Evolutionary conservation across 2,113 vertebrate genomes (phyloP).

Genomic region (pig (Sus scrofa)): DNA sequence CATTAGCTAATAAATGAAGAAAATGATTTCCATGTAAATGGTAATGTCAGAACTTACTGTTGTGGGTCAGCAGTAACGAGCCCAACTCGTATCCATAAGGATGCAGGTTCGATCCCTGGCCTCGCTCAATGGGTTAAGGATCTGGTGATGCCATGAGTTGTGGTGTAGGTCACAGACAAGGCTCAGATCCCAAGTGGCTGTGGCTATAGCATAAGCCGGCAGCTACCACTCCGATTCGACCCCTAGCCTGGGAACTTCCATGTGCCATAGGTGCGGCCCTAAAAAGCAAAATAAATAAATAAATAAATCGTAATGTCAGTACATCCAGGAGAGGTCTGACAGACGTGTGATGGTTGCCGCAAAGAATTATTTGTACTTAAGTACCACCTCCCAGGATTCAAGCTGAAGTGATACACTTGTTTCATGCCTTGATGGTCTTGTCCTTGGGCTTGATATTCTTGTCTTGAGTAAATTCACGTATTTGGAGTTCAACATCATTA

Average conservation of each 20-base stretch:
- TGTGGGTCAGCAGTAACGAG: no score
- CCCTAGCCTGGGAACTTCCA: no score
- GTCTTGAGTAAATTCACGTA: not conserved
- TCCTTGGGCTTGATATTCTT: not conserved
- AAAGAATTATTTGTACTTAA: not conserved
- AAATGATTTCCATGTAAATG: not conserved
- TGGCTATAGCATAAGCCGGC: no score
- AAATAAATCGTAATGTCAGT: not conserved
- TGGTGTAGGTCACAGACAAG: no score
- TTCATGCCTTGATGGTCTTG: not conserved
- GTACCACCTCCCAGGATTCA: not conserved
- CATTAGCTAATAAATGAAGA: not conserved
- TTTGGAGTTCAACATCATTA: not conserved
- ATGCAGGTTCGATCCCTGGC: no score
- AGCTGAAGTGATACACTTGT: not conserved
- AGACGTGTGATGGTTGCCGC: not conserved
- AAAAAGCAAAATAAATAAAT: no score
- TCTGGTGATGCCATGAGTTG: no score
- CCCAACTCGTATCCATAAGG: no score
- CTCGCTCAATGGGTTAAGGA: no score
- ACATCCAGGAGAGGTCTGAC: not conserved
- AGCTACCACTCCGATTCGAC: no score
- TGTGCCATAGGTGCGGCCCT: no score
- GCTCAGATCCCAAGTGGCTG: no score
- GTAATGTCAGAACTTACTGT: not conserved